Evolutionary conservation across 2,113 vertebrate genomes (phyloP), one percentile per base, ranked within the genome.

Genomic region (Gorsachius goisagi): DNA sequence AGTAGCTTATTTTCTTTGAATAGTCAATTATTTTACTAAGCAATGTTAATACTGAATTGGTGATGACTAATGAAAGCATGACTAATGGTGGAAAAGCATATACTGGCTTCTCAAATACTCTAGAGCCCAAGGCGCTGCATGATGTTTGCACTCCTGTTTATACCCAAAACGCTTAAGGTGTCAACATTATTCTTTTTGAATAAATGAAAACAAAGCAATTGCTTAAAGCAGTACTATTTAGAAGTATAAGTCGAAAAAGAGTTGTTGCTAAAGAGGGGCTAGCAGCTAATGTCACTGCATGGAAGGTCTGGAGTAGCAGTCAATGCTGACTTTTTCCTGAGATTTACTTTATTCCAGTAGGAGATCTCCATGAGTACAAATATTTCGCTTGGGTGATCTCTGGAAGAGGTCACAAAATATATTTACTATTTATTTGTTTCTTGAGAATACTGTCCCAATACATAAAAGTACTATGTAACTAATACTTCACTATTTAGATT

Each of bases 231-330:
- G 15, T 58, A 59, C 6, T 75, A 45, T 56, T 89, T 66, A 44
- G 73, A 84, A 60, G 9, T 21, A 2, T 28, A 56, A 86, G 7
- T 56, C 84, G 33, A 49, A 11, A 69, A 76, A 76, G 24, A 85
- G 12, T 12, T 88, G 21, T 27, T 56, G 32, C 12, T 56, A 30
- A 74, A 47, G 39, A 64, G 11, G 17, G 10, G 1, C 20, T 37
- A 53, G 23, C 5, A 27, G 19, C 17, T n/a, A 35, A 71, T 24
- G 19, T 60, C 9, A 30, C 18, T 50, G 10, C 0, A 0, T 17
- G 37, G 60, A 89, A 83, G n/a, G 44, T 21, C 12, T 81, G 67
- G 60, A 88, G 13, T 6, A 71, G n/a, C 9, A n/a, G 35, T 35
- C 35, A 45, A 50, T 27, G 28, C 15, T 68, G 60, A 20, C 23